These are phyloP conservation scores for Meghimatium bilineatum DNA, from an alignment of 2,888 invertebrate genomes.

Conservation along the genomic window DNA sequence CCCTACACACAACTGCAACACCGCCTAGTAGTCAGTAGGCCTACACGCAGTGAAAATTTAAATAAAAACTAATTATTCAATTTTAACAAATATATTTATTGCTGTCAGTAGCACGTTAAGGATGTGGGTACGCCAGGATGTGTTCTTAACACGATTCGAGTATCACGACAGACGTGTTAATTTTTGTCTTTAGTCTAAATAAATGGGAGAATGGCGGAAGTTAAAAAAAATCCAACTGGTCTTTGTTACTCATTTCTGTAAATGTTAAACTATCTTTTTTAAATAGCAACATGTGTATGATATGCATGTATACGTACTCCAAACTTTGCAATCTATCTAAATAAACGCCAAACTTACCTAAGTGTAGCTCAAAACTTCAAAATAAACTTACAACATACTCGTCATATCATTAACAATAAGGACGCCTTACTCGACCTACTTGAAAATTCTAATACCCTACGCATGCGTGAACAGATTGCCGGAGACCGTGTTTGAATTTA, in stretches of 20 bases:
- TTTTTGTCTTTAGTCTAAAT: no score
- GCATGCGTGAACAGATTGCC: conserved; percentile 14
- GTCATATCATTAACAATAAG: neutral
- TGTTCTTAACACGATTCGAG: no score
- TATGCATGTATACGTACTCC: neutral
- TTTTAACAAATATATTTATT: no score
- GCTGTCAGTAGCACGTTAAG: no score
- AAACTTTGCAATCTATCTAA: neutral
- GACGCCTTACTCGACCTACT: conserved; percentile 42
- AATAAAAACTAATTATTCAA: no score
- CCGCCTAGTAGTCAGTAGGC: no score
- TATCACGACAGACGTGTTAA: no score
- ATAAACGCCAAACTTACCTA: neutral
- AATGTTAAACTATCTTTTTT: neutral
- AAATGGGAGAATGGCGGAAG: conserved; percentile 13
- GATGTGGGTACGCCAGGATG: no score
- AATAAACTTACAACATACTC: conserved; percentile 7
- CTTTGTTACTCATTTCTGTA: neutral
- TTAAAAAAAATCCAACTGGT: conserved; percentile 10
- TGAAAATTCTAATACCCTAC: conserved; percentile 19
- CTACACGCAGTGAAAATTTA: no score
- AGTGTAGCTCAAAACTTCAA: neutral
- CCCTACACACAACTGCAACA: no score
- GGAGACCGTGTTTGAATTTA: neutral
- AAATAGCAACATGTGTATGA: neutral